phyloP scores from a whole-genome alignment of 2,888 invertebrate species.

The Zaprionus obscuricornis region DNA sequence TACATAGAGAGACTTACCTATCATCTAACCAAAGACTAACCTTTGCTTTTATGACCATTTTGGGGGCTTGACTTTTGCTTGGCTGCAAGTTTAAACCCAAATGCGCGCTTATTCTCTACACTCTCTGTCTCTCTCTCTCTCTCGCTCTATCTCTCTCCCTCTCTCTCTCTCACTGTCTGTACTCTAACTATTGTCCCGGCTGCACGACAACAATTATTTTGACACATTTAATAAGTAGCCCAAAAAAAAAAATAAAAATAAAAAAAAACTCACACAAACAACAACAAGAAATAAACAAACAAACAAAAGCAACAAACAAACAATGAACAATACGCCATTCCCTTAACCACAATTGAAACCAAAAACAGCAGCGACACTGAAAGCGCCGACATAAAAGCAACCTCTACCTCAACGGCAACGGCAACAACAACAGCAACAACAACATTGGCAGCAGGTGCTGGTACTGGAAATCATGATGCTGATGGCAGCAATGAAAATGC shows the following conservation, averaged over 20 bases:
- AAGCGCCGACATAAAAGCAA: slow-evolving; percentile 85
- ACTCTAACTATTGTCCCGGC: slow-evolving; percentile 46
- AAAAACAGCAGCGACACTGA: slow-evolving; percentile 87
- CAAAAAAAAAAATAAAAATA: no score
- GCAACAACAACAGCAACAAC: slow-evolving; percentile 71
- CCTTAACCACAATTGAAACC: slow-evolving; percentile 63
- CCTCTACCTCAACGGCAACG: slow-evolving; percentile 78
- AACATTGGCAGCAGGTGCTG: slow-evolving; percentile 84
- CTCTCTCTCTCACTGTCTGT: slow-evolving; percentile 4
- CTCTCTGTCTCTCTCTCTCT: no score
- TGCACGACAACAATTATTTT: slow-evolving; percentile 71
- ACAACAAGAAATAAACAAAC: slow-evolving; percentile 35
- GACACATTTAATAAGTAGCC: slow-evolving; percentile 65
- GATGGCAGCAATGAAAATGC: slow-evolving; percentile 14
- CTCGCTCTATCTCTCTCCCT: slow-evolving; percentile 9
- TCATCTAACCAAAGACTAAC: slow-evolving; percentile 47
- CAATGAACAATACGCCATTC: slow-evolving; percentile 47
- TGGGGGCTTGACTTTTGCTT: slow-evolving; percentile 5
- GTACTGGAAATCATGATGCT: slow-evolving; percentile 84
- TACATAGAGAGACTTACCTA: slow-evolving; percentile 21
- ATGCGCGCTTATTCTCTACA: slow-evolving; percentile 21
- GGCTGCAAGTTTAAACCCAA: no score
- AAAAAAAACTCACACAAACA: slow-evolving; percentile 37
- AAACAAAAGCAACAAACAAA: slow-evolving; percentile 24
- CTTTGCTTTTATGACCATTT: slow-evolving; percentile 33